Percentiles rank a stretch among this genome's conserved stretches.
Evolutionary conservation across 2,113 vertebrate species (phyloP).

Genomic region (Lepisosteus oculatus): DNA sequence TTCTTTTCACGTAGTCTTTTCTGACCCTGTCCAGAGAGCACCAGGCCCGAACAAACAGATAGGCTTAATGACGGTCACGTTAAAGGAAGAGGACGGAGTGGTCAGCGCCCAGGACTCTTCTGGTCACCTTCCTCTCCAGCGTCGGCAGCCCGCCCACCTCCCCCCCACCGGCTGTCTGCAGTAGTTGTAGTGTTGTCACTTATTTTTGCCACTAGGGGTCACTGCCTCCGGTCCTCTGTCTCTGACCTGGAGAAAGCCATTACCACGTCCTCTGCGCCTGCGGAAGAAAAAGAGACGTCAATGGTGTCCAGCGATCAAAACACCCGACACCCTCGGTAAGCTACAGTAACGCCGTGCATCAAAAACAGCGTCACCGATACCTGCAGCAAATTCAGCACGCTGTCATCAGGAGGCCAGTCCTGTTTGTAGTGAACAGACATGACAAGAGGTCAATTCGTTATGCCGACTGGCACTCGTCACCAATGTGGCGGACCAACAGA

Average conservation of each 20-base stretch:
- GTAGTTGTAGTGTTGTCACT: slow-evolving; percentile 17
- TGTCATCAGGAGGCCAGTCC: too few species aligned
- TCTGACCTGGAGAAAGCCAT: slow-evolving; percentile 98
- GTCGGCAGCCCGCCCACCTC: slow-evolving; percentile 36
- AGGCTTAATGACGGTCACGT: slow-evolving; percentile 31
- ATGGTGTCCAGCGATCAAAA: too few species aligned
- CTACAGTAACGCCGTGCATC: too few species aligned
- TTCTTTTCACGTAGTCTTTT: slow-evolving; percentile 41
- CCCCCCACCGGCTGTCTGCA: slow-evolving; percentile 7
- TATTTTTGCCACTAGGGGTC: slow-evolving; percentile 45
- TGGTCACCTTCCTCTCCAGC: slow-evolving; percentile 28
- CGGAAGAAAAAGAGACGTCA: too few species aligned
- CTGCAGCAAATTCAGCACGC: too few species aligned
- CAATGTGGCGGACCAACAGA: too few species aligned
- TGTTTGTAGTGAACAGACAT: too few species aligned
- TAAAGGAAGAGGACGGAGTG: slow-evolving; percentile 16
- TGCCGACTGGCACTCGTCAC: too few species aligned
- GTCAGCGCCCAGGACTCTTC: slow-evolving; percentile 22
- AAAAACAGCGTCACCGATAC: too few species aligned
- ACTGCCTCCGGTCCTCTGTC: slow-evolving; percentile 94
- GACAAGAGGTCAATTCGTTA: too few species aligned
- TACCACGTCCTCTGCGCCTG: slow-evolving; percentile 97
- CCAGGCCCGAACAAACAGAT: slow-evolving; percentile 34
- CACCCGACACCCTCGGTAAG: too few species aligned
- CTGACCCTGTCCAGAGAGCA: slow-evolving; percentile 27